Conservation (phyloP, 1,140 invertebrate species). For the Bombus fervidus region DNA sequence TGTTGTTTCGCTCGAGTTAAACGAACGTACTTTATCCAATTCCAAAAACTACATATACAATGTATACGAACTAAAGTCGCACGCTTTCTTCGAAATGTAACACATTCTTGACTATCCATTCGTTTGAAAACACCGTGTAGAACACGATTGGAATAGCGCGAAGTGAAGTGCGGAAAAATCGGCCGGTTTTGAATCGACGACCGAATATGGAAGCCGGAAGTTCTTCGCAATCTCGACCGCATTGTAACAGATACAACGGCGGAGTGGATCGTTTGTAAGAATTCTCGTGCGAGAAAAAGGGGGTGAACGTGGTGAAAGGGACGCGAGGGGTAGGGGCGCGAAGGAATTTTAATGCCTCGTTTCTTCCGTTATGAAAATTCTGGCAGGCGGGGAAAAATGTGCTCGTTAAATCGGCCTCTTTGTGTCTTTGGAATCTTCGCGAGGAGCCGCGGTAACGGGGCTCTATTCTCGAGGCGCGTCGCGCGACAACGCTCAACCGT, state of each 20-base stretch:
- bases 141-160: too few relatives aligned
- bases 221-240: slow-evolving; percentile 56
- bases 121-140: background rate
- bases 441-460: slow-evolving; percentile 2
- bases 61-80: background rate
- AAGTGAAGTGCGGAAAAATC: slow-evolving; percentile 18
- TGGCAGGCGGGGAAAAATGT: slow-evolving; percentile 38
- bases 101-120: background rate
- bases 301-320: too few relatives aligned
- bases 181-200: slow-evolving; percentile 43
- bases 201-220: slow-evolving; percentile 57
- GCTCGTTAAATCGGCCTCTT: slow-evolving; percentile 52
- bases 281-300: slow-evolving; percentile 25
- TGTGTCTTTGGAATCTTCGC: slow-evolving; percentile 46
- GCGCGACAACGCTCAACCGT: background rate
- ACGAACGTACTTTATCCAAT: background rate
- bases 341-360: slow-evolving; percentile 60
- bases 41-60: background rate
- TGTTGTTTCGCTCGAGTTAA: background rate
- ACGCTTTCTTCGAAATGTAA: background rate
- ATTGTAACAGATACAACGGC: slow-evolving; percentile 51
- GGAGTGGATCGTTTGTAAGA: slow-evolving; percentile 54
- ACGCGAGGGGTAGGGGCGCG: slow-evolving; percentile 24
- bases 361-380: slow-evolving; percentile 55
- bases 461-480: background rate